Percentiles rank a stretch among this genome's conserved stretches.
These are phyloP conservation scores for Eurypyga helias DNA, from an alignment of 2,113 vertebrate genomes.

Conservation along the genomic window DNA sequence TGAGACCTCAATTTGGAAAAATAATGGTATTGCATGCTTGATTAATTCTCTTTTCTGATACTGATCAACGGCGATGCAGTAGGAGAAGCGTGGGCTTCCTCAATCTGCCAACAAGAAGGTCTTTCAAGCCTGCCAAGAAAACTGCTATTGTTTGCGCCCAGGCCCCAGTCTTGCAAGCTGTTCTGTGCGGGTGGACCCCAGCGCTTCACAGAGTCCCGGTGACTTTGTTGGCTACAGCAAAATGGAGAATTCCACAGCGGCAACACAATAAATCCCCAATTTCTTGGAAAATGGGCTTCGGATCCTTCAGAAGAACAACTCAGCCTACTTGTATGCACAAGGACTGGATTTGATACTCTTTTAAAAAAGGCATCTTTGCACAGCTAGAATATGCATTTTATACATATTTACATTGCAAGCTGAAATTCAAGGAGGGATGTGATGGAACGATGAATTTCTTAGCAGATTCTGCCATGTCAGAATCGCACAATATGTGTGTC, in stretches of 20 bases:
- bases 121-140: conserved; percentile 46
- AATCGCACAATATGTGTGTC: background rate
- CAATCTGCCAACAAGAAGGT: conserved; percentile 56
- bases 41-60: conserved; percentile 7
- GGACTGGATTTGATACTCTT: background rate
- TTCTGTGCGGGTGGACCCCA: conserved; percentile 38
- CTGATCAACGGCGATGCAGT: conserved; percentile 1
- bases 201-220: background rate
- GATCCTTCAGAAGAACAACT: background rate
- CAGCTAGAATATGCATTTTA: background rate
- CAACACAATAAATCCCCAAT: accelerated
- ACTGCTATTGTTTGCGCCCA: conserved; percentile 44
- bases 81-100: conserved; percentile 55
- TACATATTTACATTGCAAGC: background rate
- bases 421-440: background rate
- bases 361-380: background rate
- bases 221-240: conserved; percentile 9
- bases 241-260: background rate
- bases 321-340: background rate
- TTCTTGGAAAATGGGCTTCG: background rate
- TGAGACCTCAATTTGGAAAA: conserved; percentile 9
- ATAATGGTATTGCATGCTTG: background rate
- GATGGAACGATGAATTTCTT: background rate
- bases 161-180: conserved; percentile 16
- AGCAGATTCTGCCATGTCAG: background rate